phyloP scores from a whole-genome alignment of 2,888 invertebrate genomes.

The Hoplodrina blanda region DNA sequence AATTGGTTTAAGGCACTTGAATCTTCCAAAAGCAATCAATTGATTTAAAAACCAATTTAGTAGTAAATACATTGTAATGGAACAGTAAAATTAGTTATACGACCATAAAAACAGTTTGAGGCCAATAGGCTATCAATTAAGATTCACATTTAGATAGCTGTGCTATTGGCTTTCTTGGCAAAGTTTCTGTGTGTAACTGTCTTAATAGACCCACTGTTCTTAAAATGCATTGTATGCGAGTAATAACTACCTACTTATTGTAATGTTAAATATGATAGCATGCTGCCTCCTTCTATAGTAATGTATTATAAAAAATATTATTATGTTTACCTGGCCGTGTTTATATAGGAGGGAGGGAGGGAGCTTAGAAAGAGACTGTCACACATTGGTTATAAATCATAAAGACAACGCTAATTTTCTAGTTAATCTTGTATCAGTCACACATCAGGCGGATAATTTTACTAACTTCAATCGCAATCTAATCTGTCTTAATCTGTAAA shows the following conservation, averaged over 20 bases:
- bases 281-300: background rate
- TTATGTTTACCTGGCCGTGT: too few relatives aligned
- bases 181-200: background rate
- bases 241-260: background rate
- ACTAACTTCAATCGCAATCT: too few relatives aligned
- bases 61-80: slow-evolving; percentile 26
- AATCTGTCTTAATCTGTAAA: too few relatives aligned
- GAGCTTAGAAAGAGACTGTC: too few relatives aligned
- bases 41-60: slow-evolving; percentile 30
- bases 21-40: slow-evolving; percentile 12
- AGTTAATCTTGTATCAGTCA: too few relatives aligned
- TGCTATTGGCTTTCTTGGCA: slow-evolving; percentile 47
- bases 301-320: too few relatives aligned
- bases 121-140: slow-evolving; percentile 32
- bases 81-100: slow-evolving; percentile 33
- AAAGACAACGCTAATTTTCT: too few relatives aligned
- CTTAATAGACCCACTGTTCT: too few relatives aligned
- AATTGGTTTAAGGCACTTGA: slow-evolving; percentile 14
- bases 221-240: background rate
- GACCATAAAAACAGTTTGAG: slow-evolving; percentile 21
- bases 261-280: background rate
- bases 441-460: too few relatives aligned
- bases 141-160: slow-evolving; percentile 39
- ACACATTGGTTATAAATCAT: too few relatives aligned
- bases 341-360: too few relatives aligned